phyloP scores from a whole-genome alignment of 2,888 invertebrate species.

The Agelastica alni region DNA sequence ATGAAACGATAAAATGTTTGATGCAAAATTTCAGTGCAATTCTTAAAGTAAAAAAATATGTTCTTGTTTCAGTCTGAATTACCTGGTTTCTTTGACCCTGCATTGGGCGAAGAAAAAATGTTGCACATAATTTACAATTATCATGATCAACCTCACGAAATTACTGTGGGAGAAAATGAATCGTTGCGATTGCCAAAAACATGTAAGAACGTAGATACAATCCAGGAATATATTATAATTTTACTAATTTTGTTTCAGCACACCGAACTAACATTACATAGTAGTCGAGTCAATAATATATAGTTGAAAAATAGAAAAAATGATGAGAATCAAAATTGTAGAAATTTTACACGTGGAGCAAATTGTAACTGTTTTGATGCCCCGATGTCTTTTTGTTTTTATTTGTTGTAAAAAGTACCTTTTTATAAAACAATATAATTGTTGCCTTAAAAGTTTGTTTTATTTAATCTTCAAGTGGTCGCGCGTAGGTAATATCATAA shows the following conservation, averaged over 20 bases:
- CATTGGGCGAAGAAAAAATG: conserved; percentile 88
- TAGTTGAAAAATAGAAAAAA: conserved; percentile 35
- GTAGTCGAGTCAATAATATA: conserved; percentile 29
- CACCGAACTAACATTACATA: conserved; percentile 53
- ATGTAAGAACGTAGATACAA: conserved; percentile 58
- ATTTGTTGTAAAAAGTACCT: conserved; percentile 35
- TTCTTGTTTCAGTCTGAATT: conserved; percentile 76
- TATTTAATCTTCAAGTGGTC: background rate
- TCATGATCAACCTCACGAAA: conserved; percentile 77
- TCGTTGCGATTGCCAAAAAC: conserved; percentile 77
- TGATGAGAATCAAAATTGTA: conserved; percentile 27
- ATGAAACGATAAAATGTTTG: background rate
- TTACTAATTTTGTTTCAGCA: conserved; percentile 49
- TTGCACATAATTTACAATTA: conserved; percentile 85
- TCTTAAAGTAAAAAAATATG: background rate
- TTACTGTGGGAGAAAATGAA: conserved; percentile 79
- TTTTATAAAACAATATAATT: conserved; percentile 42
- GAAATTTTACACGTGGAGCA: conserved; percentile 32
- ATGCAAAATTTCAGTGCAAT: background rate
- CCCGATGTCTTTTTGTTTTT: conserved; percentile 35
- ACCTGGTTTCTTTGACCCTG: conserved; percentile 96
- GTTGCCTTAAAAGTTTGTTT: conserved; percentile 26
- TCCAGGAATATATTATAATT: conserved; percentile 7
- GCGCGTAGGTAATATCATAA: background rate
- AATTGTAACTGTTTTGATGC: conserved; percentile 29